Percentiles rank a stretch among this genome's conserved stretches.
Conservation (phyloP, 2,113 vertebrate species). For the Spermophilus dauricus region DNA sequence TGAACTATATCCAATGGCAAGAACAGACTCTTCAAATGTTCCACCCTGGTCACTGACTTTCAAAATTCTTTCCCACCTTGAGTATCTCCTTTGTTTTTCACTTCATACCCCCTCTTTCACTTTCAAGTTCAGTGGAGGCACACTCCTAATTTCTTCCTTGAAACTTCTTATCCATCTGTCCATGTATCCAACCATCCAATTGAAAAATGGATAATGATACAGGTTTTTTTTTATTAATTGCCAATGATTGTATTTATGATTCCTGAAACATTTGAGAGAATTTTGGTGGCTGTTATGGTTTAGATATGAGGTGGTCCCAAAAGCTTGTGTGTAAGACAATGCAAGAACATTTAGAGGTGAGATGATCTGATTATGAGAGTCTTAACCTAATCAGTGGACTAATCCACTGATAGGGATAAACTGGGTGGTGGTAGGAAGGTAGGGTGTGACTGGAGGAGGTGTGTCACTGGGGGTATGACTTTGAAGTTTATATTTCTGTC, state of each 20-base stretch:
- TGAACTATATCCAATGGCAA: background rate
- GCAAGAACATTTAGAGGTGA: too few relatives aligned
- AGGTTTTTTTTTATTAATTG: background rate
- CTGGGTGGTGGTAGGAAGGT: too few relatives aligned
- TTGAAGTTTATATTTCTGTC: too few relatives aligned
- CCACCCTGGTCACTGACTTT: background rate
- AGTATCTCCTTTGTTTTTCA: background rate
- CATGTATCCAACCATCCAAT: background rate
- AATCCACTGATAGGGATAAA: too few relatives aligned
- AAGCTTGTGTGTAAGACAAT: too few relatives aligned
- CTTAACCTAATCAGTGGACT: too few relatives aligned
- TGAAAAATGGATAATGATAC: background rate
- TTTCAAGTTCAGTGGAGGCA: background rate
- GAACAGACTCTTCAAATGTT: background rate
- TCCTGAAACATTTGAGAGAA: background rate
- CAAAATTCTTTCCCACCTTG: background rate
- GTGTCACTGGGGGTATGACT: too few relatives aligned
- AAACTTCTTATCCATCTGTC: background rate
- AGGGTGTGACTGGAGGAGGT: too few relatives aligned
- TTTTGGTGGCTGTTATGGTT: background rate
- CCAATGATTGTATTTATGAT: background rate
- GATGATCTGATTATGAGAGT: too few relatives aligned
- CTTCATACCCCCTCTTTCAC: background rate
- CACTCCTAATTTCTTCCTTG: background rate
- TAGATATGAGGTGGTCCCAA: too few relatives aligned